A percentile compares a stretch with the other conserved stretches of the same genome.
Evolutionary conservation across 2,113 vertebrate genomes (phyloP).

Genomic region (Damaliscus lunatus): DNA sequence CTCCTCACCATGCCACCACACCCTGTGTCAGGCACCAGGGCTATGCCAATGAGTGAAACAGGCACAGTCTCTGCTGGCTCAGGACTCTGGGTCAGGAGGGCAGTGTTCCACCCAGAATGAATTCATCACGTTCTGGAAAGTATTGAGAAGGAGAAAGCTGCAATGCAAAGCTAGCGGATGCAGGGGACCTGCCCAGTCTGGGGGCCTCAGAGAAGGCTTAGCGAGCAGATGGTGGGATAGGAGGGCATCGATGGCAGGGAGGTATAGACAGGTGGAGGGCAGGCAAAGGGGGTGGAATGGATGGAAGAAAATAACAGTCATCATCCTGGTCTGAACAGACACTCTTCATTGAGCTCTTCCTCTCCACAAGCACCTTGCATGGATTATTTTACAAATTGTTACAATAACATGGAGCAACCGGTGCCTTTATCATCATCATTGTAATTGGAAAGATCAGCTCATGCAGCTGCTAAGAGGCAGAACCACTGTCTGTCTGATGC

Average conservation of each 20-base stretch:
- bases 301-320: background rate
- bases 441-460: background rate
- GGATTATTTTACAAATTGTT: background rate
- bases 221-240: background rate
- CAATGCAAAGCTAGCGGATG: accelerated
- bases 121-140: background rate
- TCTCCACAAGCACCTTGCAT: background rate
- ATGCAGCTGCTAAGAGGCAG: background rate
- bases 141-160: background rate
- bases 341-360: accelerated
- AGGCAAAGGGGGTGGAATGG: background rate
- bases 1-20: accelerated
- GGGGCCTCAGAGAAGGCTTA: background rate
- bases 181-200: background rate
- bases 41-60: background rate
- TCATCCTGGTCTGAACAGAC: background rate
- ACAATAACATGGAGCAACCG: background rate
- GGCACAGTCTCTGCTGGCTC: background rate
- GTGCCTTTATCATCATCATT: too few relatives aligned
- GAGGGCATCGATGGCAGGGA: background rate
- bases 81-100: background rate
- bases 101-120: background rate
- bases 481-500: background rate
- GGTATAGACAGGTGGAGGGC: background rate
- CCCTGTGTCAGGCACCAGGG: background rate